Conservation (phyloP, 2,888 invertebrate genomes). For the Sclerodermus sp. region DNA sequence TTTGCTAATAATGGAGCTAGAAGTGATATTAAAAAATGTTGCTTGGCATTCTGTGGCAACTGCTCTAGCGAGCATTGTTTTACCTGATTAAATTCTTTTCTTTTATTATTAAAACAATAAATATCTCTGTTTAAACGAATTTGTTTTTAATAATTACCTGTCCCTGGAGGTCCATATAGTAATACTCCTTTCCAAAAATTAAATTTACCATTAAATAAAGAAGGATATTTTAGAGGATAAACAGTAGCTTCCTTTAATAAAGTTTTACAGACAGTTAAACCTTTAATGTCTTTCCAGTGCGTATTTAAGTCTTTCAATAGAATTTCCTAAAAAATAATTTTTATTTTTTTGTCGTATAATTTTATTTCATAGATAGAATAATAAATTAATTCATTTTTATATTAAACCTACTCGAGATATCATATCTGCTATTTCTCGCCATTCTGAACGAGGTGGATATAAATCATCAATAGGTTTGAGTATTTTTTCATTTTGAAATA, state of each 20-base stretch:
- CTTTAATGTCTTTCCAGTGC: conserved; percentile 81
- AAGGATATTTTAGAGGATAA: conserved; percentile 75
- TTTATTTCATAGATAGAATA: background rate
- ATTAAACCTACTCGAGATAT: conserved; percentile 63
- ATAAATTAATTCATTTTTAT: background rate
- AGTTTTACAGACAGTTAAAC: conserved; percentile 73
- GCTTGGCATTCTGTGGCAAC: conserved; percentile 79
- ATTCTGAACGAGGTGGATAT: conserved; percentile 60
- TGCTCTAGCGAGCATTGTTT: conserved; percentile 87
- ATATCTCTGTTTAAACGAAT: background rate
- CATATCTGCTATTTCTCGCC: conserved; percentile 67
- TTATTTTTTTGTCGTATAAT: too few relatives aligned
- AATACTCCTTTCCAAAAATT: conserved; percentile 77
- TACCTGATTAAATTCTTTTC: conserved; percentile 62
- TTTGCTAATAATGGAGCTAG: conserved; percentile 89
- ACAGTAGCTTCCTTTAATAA: conserved; percentile 84
- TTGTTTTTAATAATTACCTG: conserved; percentile 59
- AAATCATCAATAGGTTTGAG: conserved; percentile 46
- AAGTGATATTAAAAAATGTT: conserved; percentile 89
- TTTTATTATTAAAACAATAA: too few relatives aligned
- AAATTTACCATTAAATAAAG: conserved; percentile 68
- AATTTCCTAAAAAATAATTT: conserved; percentile 60
- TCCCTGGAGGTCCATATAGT: conserved; percentile 77
- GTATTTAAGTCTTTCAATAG: conserved; percentile 68
- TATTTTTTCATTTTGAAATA: conserved; percentile 30